Conservation (phyloP, 2,797 vertebrate genomes). For the Echiichthys vipera region DNA sequence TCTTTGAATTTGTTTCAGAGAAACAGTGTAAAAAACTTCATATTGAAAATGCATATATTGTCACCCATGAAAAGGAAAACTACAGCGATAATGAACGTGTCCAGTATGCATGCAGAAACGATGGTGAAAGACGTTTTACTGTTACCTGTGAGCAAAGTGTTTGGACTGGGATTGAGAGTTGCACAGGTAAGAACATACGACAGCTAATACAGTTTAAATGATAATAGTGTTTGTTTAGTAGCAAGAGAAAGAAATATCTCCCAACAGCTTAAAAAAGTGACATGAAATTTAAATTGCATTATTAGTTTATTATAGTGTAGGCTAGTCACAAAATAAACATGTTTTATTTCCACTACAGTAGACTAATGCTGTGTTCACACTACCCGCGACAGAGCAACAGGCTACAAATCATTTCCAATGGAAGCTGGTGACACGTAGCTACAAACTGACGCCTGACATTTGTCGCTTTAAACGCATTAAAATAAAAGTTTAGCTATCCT, state of each 20-base stretch:
- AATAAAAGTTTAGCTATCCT: too few relatives aligned
- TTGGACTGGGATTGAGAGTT: conserved; percentile 36
- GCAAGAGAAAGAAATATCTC: background rate
- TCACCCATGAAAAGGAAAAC: rapidly evolving
- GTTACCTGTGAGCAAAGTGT: background rate
- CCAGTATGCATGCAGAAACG: background rate
- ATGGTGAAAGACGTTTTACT: background rate
- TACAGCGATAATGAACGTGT: rapidly evolving
- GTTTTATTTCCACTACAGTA: too few relatives aligned
- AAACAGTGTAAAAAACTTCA: background rate
- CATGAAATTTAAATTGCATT: background rate
- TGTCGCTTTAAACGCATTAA: too few relatives aligned
- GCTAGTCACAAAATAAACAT: too few relatives aligned
- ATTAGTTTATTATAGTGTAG: too few relatives aligned
- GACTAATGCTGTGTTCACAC: too few relatives aligned
- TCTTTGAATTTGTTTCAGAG: conserved; percentile 34
- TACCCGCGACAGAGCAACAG: too few relatives aligned
- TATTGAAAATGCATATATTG: background rate
- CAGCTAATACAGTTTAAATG: background rate
- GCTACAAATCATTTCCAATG: too few relatives aligned
- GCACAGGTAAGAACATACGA: conserved; percentile 35
- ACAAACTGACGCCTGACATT: too few relatives aligned
- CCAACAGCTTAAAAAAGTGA: background rate
- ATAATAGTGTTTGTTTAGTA: background rate
- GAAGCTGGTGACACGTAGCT: too few relatives aligned